Evolutionary conservation across 1,140 invertebrate species (phyloP), one percentile per base, ranked within the genome.

Genomic region (Temnothorax longispinosus): DNA sequence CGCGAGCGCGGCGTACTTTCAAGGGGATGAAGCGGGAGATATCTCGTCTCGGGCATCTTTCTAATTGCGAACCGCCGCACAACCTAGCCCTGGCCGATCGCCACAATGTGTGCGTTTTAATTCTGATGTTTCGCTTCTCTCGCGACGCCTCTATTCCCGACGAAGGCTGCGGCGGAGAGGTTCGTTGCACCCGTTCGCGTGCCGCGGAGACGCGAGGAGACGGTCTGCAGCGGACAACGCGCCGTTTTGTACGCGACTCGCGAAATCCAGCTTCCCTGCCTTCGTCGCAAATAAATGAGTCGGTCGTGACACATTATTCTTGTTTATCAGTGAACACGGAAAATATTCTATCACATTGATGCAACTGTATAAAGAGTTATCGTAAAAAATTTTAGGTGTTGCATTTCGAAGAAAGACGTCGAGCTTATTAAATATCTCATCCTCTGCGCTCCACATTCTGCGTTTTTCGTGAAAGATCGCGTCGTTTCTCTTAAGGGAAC

Each of bases 181-280:
- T 92, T 92, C 91, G 88, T 92, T 92, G 92, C 90, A 90, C 89
- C 54, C 86, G 76, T 58, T 58, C 67, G 15, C 78, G 50, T 50
- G 47, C 27, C 41, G 74, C 60, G 13, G 47, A 11, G 64, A 65
- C 35, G 64, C 84, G 52, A 65, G 76, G 76, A 86, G 15, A 18
- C 54, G 11, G 60, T 65, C 65, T 47, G 18, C 47, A 41, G 38
- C 50, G 21, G 47, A 74, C 54, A 84, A 84, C 41, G 80, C 44
- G 18, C n/a, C 69, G 56, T 84, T 84, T 60, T 75, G 69, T 47
- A 44, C 80, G 69, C 52, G 54, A 13, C 47, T 71, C 67, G 52
- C 38, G 18, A 72, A 74, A 62, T 62, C 38, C 69, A 52, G 32
- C 7, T 54, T 58, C 21, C 60, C 52, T 13, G 21, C n/a, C 18